These are phyloP conservation scores for Peromyscus aztecus DNA, from an alignment of 2,797 vertebrate species.

Conservation along the genomic window DNA sequence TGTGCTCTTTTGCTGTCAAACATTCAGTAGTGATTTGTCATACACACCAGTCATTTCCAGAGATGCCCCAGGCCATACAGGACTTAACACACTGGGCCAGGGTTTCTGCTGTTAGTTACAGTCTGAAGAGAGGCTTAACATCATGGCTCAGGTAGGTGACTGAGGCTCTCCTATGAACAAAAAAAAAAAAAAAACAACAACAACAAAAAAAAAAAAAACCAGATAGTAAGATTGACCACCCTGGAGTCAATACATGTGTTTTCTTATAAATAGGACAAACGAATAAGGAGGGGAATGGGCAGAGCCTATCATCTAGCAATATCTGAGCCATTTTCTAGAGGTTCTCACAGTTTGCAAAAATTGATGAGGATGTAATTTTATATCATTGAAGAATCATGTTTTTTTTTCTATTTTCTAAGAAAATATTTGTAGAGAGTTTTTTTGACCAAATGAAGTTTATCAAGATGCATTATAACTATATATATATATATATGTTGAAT, in stretches of 20 bases:
- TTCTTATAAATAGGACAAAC: not conserved
- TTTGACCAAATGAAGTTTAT: not conserved
- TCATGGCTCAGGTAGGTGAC: fast-evolving
- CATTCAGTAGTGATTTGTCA: not conserved
- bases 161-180: not conserved
- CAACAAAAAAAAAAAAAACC: not conserved
- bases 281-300: not conserved
- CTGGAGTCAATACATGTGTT: not conserved
- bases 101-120: not conserved
- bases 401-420: not conserved
- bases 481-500: not conserved
- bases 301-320: not conserved
- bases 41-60: not conserved
- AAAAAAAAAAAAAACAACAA: not conserved
- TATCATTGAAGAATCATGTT: not conserved
- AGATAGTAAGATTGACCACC: not conserved
- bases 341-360: not conserved
- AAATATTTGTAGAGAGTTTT: not conserved
- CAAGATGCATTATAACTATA: not conserved
- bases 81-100: not conserved
- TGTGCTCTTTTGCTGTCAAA: not conserved
- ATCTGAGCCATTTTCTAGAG: not conserved
- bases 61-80: not conserved
- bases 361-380: not conserved
- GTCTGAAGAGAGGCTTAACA: not conserved